Evolutionary conservation across 2,113 vertebrate genomes (phyloP), one percentile per base, ranked within the genome.

Genomic region (Leptobrachium ailaonicum): DNA sequence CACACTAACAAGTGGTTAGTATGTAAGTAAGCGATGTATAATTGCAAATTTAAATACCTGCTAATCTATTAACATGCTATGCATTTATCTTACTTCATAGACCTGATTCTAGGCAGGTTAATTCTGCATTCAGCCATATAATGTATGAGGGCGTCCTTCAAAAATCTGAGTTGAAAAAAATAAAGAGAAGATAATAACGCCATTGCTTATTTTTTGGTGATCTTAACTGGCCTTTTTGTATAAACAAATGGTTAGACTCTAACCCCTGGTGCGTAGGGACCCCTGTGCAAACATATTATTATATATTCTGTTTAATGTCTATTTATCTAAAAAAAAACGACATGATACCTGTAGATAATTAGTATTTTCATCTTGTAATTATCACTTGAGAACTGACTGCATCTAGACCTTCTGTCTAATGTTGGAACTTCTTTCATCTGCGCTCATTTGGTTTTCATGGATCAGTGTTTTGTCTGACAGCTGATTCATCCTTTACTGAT

Each of bases 301-400:
- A 73, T 42, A 41, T 60, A 73, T 78, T 78, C 78, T 41, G 66
- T 73, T 71, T 67, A 80, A 80, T 80, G 71, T 66, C 73, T 80
- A 67, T 80, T 80, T 80, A 67, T 80, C 50, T 67, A 71, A 43
- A 73, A 71, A 43, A 73, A 80, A 80, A 63, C 71, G 53, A 40
- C 41, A 40, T 54, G 78, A 45, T 80, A 80, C 78, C 78, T 80
- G 78, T 68, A 66, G 78, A 73, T 80, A 80, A 80, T 73, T 73
- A 80, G 78, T 73, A 73, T 80, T 80, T 73, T 73, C 64, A 80
- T 80, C 78, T 54, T 73, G 50, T 80, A 80, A 80, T 80, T 80
- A 80, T 80, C 78, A 67, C 78, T 80, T 73, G 63, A 80, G 63
- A 67, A 56, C 71, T 60, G 63, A 73, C 71, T 43, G 71, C 71